phyloP scores from a whole-genome alignment of 2,888 invertebrate genomes.

The Melieria omissa region DNA sequence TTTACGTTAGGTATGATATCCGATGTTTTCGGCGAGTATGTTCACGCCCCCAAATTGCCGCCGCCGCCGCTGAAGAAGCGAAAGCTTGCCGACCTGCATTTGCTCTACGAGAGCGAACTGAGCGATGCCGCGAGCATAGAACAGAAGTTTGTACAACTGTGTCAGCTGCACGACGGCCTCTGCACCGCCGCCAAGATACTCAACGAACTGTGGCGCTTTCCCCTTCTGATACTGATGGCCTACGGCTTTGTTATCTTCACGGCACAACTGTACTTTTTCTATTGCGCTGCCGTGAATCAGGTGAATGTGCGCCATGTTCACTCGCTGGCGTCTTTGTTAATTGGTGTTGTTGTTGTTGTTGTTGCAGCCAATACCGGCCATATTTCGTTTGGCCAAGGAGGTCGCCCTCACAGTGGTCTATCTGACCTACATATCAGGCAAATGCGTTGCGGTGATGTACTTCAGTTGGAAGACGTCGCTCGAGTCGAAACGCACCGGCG shows the following conservation, averaged over 20 bases:
- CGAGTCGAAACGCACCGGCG: slow-evolving; percentile 64
- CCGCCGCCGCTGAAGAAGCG: no score
- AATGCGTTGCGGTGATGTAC: slow-evolving; percentile 63
- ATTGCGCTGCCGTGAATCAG: slow-evolving; percentile 61
- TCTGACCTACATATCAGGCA: slow-evolving; percentile 59
- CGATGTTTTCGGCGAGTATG: slow-evolving; percentile 18
- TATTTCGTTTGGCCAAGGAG: slow-evolving; percentile 63
- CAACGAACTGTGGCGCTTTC: slow-evolving; percentile 64
- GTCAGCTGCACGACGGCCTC: slow-evolving; percentile 65
- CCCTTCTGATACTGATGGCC: slow-evolving; percentile 64
- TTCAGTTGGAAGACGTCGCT: slow-evolving; percentile 64
- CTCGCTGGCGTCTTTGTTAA: no score
- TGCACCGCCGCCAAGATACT: slow-evolving; percentile 62
- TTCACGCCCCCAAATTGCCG: background rate
- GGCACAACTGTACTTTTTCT: slow-evolving; percentile 65
- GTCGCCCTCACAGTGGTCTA: slow-evolving; percentile 55
- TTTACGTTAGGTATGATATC: background rate
- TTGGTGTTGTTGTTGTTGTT: slow-evolving; percentile 12
- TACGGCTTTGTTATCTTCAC: slow-evolving; percentile 65
- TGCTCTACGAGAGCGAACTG: slow-evolving; percentile 52
- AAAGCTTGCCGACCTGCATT: no score
- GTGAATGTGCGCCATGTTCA: slow-evolving; percentile 39
- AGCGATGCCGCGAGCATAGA: slow-evolving; percentile 55
- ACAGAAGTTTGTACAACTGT: slow-evolving; percentile 60
- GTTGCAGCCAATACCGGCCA: slow-evolving; percentile 54